A percentile compares a stretch with the other conserved stretches of the same genome.
Conservation (phyloP, 2,888 invertebrate species). For the Formica aserva region DNA sequence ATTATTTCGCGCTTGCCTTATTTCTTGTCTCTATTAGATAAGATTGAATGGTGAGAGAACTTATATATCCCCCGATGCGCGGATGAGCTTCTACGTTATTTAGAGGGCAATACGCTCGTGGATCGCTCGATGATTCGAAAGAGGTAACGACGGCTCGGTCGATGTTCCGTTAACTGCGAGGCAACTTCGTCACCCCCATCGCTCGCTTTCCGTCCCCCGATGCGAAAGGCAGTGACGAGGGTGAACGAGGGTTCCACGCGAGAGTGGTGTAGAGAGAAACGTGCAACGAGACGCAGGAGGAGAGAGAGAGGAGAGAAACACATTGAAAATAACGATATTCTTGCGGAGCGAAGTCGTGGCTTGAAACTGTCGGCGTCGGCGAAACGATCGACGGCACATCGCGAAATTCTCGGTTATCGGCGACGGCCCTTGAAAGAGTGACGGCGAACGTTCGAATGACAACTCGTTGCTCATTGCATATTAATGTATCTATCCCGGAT, state of each 20-base stretch:
- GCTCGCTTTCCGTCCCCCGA: neutral
- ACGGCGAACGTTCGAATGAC: neutral
- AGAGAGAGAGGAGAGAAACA: neutral
- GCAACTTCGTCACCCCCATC: slow-evolving; percentile 14
- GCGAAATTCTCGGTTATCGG: neutral
- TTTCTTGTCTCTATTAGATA: slow-evolving; percentile 15
- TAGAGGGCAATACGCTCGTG: slow-evolving; percentile 16
- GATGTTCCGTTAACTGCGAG: slow-evolving; percentile 11
- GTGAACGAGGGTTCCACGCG: slow-evolving; percentile 38
- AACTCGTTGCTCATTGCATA: slow-evolving; percentile 23
- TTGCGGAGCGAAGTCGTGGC: neutral
- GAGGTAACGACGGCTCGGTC: slow-evolving; percentile 25
- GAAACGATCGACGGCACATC: neutral
- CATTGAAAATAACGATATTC: slow-evolving; percentile 6
- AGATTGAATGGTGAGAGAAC: slow-evolving; percentile 6
- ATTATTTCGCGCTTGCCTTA: slow-evolving; percentile 14
- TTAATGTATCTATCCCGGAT: slow-evolving; percentile 4
- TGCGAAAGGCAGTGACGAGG: slow-evolving; percentile 24
- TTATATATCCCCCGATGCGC: neutral
- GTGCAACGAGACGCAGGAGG: neutral
- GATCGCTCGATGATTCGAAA: slow-evolving; percentile 42
- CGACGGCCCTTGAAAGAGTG: neutral
- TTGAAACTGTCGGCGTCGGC: neutral
- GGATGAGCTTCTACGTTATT: slow-evolving; percentile 38
- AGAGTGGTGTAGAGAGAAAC: neutral